These are phyloP conservation scores for Philopedon plagiatum DNA, from an alignment of 2,888 invertebrate species.

Conservation along the genomic window DNA sequence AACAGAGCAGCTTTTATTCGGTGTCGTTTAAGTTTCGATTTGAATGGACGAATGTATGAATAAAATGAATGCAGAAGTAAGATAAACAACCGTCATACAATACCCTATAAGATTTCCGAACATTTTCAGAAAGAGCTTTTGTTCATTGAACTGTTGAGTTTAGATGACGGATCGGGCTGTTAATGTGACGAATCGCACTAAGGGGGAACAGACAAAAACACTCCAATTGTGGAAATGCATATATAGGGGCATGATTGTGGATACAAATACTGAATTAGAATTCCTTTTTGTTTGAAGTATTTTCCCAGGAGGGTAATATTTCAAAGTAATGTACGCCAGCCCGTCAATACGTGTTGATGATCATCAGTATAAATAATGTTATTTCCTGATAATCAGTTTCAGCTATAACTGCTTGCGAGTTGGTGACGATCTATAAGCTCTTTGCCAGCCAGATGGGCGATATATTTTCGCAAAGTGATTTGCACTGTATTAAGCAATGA, in stretches of 20 bases:
- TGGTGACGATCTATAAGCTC: too few species aligned
- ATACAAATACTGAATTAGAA: conserved; percentile 10
- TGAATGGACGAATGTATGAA: conserved; percentile 24
- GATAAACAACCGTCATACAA: conserved; percentile 27
- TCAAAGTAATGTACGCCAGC: background rate
- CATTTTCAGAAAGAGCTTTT: conserved; percentile 15
- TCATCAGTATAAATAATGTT: too few species aligned
- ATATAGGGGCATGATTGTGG: conserved; percentile 18
- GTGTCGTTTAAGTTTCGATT: conserved; percentile 4
- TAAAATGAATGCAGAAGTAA: conserved; percentile 18
- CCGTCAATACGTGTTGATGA: too few species aligned
- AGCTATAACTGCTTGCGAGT: too few species aligned
- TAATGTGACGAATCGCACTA: conserved; percentile 33
- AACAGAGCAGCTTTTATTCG: conserved; percentile 14
- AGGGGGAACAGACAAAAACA: conserved; percentile 20
- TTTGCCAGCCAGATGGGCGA: too few species aligned
- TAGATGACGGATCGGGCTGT: conserved; percentile 24
- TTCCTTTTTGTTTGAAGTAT: background rate
- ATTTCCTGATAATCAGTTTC: too few species aligned
- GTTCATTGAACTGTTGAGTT: conserved; percentile 32
- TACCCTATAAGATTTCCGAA: conserved; percentile 16
- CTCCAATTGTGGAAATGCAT: conserved; percentile 14
- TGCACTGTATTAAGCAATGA: too few species aligned
- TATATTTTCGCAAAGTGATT: too few species aligned
- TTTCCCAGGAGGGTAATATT: conserved; percentile 7